phyloP scores from a whole-genome alignment of 2,113 vertebrate genomes.

The Amia ocellicauda region DNA sequence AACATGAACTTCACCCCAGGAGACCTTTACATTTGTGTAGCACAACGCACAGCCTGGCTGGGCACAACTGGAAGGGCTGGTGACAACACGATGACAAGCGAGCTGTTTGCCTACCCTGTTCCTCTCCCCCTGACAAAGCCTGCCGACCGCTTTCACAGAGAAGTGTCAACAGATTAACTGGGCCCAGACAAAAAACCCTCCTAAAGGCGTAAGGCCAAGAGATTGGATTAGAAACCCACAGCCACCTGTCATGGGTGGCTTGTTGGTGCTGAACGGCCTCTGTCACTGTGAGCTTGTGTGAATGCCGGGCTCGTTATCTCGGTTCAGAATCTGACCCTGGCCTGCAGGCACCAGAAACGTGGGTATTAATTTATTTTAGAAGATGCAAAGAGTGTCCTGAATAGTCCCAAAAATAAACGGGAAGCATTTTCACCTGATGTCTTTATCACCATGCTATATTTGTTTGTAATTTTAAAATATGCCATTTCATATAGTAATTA shows the following conservation, averaged over 20 bases:
- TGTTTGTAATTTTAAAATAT: too few species aligned
- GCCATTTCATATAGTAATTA: too few species aligned
- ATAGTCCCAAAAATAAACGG: too few species aligned
- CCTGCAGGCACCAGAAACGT: too few species aligned
- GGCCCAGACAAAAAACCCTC: slow-evolving; percentile 46
- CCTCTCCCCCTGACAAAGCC: slow-evolving; percentile 23
- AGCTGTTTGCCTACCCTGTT: slow-evolving; percentile 40
- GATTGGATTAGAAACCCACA: slow-evolving; percentile 49
- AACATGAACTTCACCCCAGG: too few species aligned
- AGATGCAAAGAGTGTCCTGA: too few species aligned
- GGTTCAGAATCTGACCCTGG: too few species aligned
- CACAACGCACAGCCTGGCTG: background rate
- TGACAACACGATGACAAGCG: slow-evolving; percentile 39
- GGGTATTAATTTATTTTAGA: too few species aligned
- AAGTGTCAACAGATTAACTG: slow-evolving; percentile 48
- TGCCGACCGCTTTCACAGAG: slow-evolving; percentile 25
- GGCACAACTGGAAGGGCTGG: slow-evolving; percentile 35
- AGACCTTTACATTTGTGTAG: background rate
- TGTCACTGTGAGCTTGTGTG: background rate
- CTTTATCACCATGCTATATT: too few species aligned
- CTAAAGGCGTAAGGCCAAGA: slow-evolving; percentile 45
- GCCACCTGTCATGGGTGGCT: slow-evolving; percentile 1
- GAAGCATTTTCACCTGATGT: too few species aligned
- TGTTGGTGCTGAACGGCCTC: background rate
- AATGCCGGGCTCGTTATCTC: too few species aligned